Base-by-base conservation (phyloP, 2,888 invertebrate genomes). In the Eristalinus sepulchralis region DNA sequence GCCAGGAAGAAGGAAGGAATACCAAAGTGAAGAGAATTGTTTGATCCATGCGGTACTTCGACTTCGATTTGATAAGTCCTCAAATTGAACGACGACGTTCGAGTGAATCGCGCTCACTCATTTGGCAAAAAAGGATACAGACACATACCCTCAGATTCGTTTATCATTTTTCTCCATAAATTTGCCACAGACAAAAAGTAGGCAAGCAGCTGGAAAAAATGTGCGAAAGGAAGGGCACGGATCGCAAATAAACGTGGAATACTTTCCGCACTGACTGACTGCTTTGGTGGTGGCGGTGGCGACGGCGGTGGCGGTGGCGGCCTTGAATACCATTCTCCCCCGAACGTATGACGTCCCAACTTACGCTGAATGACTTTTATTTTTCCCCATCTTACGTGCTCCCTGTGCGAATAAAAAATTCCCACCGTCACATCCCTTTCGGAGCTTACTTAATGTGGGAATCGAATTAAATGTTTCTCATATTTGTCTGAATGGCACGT, bases 381-480 rank as follows among this genome's bases (percentile, higher is more conserved):
- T 24, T 59, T 11, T 10, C 4, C 22, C 10, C 20, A 0, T 4
- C 1, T 22, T n/a, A 10, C 24, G 10, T 4, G 0, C 5, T 24
- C 34, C 66, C 63, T 20, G 10, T 2, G 5, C 2, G 27, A 5
- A 27, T 27, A 27, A 27, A 27, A 27, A 27, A 27, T 70, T 70
- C 11, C 47, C 34, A 13, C 53, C n/a, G 34, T 8, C 17, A 27
- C 66, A 72, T 79, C 72, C 72, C 20, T 70, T 64, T 57, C 57
- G 47, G 64, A 53, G 31, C 71, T 71, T 63, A 59, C 57, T 71
- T 71, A 64, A 78, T 71, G 71, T 64, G 36, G 78, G 70, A 36
- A 64, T 78, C 78, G 71, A 71, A 78, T 78, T 78, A 78, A 71
- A 79, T 72, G 72, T 66, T 79, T 53, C 60, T 60, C 64, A 79